These are phyloP conservation scores for Rhinolophus sinicus DNA, from an alignment of 2,113 vertebrate species.

Conservation along the genomic window DNA sequence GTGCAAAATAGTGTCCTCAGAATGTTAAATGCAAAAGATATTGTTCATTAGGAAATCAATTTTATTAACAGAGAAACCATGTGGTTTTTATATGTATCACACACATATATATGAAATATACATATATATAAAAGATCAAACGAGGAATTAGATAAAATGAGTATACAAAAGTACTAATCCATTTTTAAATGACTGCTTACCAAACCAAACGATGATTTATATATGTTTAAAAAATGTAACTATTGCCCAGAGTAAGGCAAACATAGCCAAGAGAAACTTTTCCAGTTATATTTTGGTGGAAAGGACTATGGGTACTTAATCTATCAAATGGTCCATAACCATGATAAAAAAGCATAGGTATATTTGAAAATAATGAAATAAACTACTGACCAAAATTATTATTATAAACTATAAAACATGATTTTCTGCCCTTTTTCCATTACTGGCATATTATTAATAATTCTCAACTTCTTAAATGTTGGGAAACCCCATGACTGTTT, in stretches of 20 bases:
- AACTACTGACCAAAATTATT: background rate
- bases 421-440: background rate
- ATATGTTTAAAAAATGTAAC: slow-evolving; percentile 4
- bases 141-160: background rate
- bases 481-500: background rate
- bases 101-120: background rate
- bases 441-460: slow-evolving; percentile 25
- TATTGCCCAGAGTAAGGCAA: slow-evolving; percentile 29
- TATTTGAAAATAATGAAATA: slow-evolving; percentile 27
- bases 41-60: background rate
- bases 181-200: slow-evolving; percentile 34
- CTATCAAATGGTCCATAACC: background rate
- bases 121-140: background rate
- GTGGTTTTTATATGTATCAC: background rate
- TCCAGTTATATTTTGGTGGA: slow-evolving; percentile 19
- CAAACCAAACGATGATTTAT: background rate
- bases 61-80: slow-evolving; percentile 11
- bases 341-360: background rate
- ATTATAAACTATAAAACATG: slow-evolving; percentile 35
- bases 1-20: background rate
- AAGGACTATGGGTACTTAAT: background rate
- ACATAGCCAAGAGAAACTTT: background rate
- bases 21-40: slow-evolving; percentile 29
- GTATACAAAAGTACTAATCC: background rate
- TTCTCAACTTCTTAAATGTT: background rate